Evolutionary conservation across 2,797 vertebrate genomes (phyloP), one percentile per base, ranked within the genome.

Genomic region (Rousettus madagascariensis): DNA sequence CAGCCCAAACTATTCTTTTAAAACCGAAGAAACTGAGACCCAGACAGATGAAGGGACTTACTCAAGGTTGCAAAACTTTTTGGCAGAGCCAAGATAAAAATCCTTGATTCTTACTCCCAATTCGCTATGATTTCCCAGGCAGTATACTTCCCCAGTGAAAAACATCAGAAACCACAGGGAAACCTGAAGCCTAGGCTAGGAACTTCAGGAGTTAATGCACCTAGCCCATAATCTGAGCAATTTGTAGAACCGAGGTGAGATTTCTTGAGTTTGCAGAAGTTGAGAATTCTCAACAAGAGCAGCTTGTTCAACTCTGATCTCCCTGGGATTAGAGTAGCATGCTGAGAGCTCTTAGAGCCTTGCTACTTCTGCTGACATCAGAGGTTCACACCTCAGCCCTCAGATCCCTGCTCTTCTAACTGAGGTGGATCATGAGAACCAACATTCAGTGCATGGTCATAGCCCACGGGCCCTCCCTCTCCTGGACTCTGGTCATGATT

Each of bases 191-290:
- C 16, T 15, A 61, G 13, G 6, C 10, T 51, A 49, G 49, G 63
- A 74, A 59, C 24, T 41, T 83, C 10, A 86, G 63, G 92, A 59
- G 61, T 96, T 68, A 69, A 87, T 72, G 74, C 4, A 51, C 63
- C 84, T 86, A 69, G 49, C 77, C 66, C 46, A 30, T 75, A 72
- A 78, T 90, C 55, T 82, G 57, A 94, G 80, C 57, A 86, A 80
- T 85, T 90, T 95, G 86, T 93, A 95, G 89, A 93, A 84, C 46
- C 53, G 38, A 69, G 33, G 86, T 96, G 95, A 96, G 89, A 97
- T 80, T 97, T 95, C 89, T 96, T 91, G 86, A 83, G 68, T 96
- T 97, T 97, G 71, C 93, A 97, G 74, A 95, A 55, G 86, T 85
- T 95, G 69, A 82, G 79, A 84, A 77, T 90, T 85, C 88, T 93